These are phyloP conservation scores for Ciconia stormi DNA, from an alignment of 2,113 vertebrate species.

Conservation along the genomic window DNA sequence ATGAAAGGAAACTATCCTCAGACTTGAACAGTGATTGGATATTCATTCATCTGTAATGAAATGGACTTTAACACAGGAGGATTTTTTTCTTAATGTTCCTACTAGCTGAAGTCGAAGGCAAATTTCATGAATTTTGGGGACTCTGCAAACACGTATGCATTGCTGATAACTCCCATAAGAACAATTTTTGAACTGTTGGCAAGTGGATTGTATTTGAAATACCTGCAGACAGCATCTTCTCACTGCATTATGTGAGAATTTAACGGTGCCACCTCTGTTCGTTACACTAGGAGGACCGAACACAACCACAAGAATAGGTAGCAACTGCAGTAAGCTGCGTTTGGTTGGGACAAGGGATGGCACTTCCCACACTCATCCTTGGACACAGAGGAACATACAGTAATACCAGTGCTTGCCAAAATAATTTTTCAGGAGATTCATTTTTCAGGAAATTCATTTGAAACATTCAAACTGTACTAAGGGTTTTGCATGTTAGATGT, in stretches of 20 bases:
- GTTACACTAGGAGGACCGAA: fast-evolving
- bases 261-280: background rate
- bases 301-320: background rate
- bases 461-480: background rate
- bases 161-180: background rate
- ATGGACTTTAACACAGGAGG: background rate
- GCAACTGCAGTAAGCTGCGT: background rate
- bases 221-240: background rate
- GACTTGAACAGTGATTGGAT: background rate
- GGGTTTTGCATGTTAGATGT: conserved; percentile 58
- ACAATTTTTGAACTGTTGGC: background rate
- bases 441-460: conserved; percentile 24
- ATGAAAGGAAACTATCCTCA: background rate
- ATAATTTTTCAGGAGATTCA: background rate
- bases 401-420: conserved; percentile 26
- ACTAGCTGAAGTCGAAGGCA: background rate
- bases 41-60: background rate
- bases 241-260: background rate
- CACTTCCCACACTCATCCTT: background rate
- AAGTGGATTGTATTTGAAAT: background rate
- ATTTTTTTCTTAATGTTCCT: background rate
- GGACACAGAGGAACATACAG: background rate
- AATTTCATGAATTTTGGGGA: background rate
- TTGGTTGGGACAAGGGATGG: background rate
- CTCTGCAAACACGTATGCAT: background rate